A percentile compares a stretch with the other conserved stretches of the same genome.
Conservation (phyloP, 2,888 invertebrate genomes). For the Prosopocoilus inquinatus region DNA sequence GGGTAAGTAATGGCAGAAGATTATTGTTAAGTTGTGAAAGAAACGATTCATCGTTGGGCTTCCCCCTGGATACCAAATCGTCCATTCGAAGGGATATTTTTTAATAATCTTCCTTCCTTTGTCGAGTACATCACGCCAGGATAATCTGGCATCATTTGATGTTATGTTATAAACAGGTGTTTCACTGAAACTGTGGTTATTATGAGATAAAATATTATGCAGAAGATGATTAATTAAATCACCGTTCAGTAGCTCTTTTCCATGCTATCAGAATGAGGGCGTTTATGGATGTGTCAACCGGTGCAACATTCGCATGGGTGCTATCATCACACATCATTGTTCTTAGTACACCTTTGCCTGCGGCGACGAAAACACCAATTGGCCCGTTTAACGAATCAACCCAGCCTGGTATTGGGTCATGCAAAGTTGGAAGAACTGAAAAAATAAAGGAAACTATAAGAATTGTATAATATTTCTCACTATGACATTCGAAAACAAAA, state of each 20-base stretch:
- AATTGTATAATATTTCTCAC: too few species aligned
- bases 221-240: too few species aligned
- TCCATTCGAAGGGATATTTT: constrained; percentile 69
- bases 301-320: constrained; percentile 67
- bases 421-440: constrained; percentile 62
- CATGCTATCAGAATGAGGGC: constrained; percentile 58
- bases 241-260: constrained; percentile 5
- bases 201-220: too few species aligned
- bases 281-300: constrained; percentile 79
- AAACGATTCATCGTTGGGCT: constrained; percentile 62
- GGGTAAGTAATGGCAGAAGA: constrained; percentile 70
- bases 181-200: neutral
- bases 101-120: constrained; percentile 59
- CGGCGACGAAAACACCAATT: constrained; percentile 77
- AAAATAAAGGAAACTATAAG: neutral
- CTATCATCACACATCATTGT: constrained; percentile 73
- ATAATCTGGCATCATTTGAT: constrained; percentile 45
- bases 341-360: constrained; percentile 81
- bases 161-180: constrained; percentile 6
- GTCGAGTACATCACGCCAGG: constrained; percentile 78
- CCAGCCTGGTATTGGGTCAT: constrained; percentile 84
- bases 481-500: too few species aligned
- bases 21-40: constrained; percentile 61
- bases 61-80: constrained; percentile 74
- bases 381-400: constrained; percentile 89